These are phyloP conservation scores for Borostomias antarcticus DNA, from an alignment of 2,797 vertebrate species.

Conservation along the genomic window DNA sequence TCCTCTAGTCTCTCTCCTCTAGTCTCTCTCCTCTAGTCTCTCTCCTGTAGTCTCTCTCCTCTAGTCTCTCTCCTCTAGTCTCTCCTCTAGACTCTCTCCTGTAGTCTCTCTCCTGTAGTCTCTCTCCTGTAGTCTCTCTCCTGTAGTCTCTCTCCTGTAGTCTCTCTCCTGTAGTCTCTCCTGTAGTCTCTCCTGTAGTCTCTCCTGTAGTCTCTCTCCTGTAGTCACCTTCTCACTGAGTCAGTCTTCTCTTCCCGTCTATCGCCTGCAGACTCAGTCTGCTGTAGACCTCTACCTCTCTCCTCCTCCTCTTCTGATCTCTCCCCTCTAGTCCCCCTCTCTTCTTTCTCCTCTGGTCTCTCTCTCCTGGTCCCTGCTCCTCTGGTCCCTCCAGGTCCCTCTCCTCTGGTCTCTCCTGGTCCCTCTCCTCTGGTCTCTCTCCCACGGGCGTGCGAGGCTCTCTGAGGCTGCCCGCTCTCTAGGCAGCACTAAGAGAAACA, in stretches of 20 bases:
- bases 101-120: conserved; percentile 11
- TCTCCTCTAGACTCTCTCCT: no score
- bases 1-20: not conserved
- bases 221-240: not conserved
- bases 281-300: no score
- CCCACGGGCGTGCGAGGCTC: not conserved
- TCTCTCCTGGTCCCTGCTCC: no score
- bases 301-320: no score
- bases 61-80: not conserved
- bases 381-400: not conserved
- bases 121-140: not conserved
- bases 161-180: no score
- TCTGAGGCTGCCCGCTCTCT: not conserved
- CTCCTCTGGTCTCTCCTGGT: not conserved
- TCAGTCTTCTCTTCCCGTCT: not conserved
- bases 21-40: not conserved
- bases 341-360: no score
- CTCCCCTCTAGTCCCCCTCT: no score
- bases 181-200: no score
- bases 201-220: not conserved
- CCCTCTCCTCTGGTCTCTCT: not conserved
- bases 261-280: not conserved
- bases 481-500: conserved; percentile 36
- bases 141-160: no score
- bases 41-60: no score